phyloP scores from a whole-genome alignment of 2,113 vertebrate genomes.

The Rhinichthys klamathensis region DNA sequence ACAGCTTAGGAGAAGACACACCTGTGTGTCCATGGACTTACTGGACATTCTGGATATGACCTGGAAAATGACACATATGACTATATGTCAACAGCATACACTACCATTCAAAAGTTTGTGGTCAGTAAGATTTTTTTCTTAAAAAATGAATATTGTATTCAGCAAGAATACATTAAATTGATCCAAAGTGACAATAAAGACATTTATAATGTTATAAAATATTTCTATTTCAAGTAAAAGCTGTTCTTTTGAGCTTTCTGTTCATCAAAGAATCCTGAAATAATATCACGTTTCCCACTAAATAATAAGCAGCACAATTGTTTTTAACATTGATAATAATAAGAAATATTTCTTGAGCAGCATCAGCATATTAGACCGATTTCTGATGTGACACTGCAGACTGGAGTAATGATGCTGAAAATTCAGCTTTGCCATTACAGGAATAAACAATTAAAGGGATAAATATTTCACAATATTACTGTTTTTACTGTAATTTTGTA shows the following conservation, averaged over 20 bases:
- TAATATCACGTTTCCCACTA: too few species aligned
- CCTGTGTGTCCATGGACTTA: constrained; percentile 81
- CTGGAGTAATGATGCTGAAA: too few species aligned
- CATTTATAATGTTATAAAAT: background rate
- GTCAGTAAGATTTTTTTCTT: background rate
- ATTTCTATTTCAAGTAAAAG: background rate
- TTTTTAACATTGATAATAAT: too few species aligned
- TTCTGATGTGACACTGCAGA: too few species aligned
- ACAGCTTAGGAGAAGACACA: constrained; percentile 63
- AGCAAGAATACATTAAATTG: background rate
- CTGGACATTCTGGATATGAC: constrained; percentile 84
- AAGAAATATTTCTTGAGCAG: too few species aligned
- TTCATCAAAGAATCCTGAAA: background rate
- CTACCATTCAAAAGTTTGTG: background rate
- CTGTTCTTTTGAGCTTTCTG: background rate
- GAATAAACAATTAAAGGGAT: too few species aligned
- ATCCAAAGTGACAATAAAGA: background rate
- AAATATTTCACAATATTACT: too few species aligned
- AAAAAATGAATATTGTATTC: background rate
- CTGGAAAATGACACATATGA: constrained; percentile 72
- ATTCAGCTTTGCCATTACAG: too few species aligned
- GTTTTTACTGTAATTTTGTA: too few species aligned
- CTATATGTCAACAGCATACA: background rate
- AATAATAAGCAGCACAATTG: too few species aligned
- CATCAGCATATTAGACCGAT: too few species aligned